Evolutionary conservation across 2,113 vertebrate genomes (phyloP), one percentile per base, ranked within the genome.

Genomic region (Urocitellus parryii): DNA sequence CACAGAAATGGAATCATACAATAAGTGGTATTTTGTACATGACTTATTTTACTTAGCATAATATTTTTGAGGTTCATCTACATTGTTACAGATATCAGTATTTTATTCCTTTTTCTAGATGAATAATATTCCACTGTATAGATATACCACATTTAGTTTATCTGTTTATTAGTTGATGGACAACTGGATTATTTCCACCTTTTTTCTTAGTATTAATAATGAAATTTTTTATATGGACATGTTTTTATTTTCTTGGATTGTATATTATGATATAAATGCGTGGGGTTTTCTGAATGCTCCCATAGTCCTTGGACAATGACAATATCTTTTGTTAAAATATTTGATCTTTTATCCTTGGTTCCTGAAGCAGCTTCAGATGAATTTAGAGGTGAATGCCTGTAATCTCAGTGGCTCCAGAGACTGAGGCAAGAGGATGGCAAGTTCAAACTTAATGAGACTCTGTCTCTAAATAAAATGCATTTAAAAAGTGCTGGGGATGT

Each of bases 201-300:
- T 95, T 76, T 58, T 51, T 16, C 1, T 27, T 70, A 88, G n/a
- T 92, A 90, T 87, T 32, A 87, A 73, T 95, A 81, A 83, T 37
- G 45, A 63, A 11, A 84, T 2, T 48, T 92, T 91, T 95, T 58
- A 63, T 83, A 29, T 78, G 25, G 18, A 82, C 86, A 96, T 34
- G 0, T 77, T 77, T 85, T 82, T 53, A 61, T 79, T 96, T 91
- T 73, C 25, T 78, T 91, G 14, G 2, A 8, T 89, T 32, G 6
- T 5, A 11, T 85, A 68, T 34, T 68, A 24, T 68, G 42, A 24
- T 51, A 32, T 48, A 14, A 22, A 48, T 48, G 48, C 14, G 34
- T 85, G 22, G 24, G 39, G 18, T 18, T 86, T 67, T 65, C 63
- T 86, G 34, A 37, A 24, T 86, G 34, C 16, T 17, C 37, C 7